Evolutionary conservation across 1,140 invertebrate species (phyloP), one percentile per base, ranked within the genome.

Genomic region (Charaxes varanes): DNA sequence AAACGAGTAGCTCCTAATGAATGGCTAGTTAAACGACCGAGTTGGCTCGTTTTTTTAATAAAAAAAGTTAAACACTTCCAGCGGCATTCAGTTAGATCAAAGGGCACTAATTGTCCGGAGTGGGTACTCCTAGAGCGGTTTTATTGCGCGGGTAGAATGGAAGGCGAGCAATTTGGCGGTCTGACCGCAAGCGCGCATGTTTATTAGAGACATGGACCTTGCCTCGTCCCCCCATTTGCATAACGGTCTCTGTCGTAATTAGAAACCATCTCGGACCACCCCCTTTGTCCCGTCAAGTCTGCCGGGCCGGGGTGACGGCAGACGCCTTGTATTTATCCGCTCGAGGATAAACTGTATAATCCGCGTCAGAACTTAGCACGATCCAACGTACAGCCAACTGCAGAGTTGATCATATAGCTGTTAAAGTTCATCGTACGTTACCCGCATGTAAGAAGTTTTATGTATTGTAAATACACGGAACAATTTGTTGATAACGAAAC

Each of bases 171-270:
- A 74, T 78, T 76, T 73, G 69, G 67, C 56, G 61, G 54, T 63
- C 41, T 53, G 66, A 76, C 70, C 71, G 62, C 74, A 76, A 72
- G 67, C 64, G 63, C 62, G 65, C 69, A 62, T 79, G 74, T 79
- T 76, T 76, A 79, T 79, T 79, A 79, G 58, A 79, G 69, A 76
- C 71, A 70, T 65, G 61, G 64, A 68, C 57, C 60, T 56, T 51
- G 56, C 53, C 59, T 59, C 59, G 37, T 41, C 53, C 61, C 66
- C 55, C 68, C 68, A 79, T 79, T 76, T 79, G 74, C 74, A 79
- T 76, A 79, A 76, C 71, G 67, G 61, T 68, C 69, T 61, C 69
- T 60, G 67, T 67, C 74, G 74, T 79, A 79, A 79, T 79, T 79
- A 79, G 74, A 76, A 79, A 73, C 71, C 69, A 73, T 78, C 73